Conservation (phyloP, 2,888 invertebrate species). For the Lasioglossum oenotherae region DNA sequence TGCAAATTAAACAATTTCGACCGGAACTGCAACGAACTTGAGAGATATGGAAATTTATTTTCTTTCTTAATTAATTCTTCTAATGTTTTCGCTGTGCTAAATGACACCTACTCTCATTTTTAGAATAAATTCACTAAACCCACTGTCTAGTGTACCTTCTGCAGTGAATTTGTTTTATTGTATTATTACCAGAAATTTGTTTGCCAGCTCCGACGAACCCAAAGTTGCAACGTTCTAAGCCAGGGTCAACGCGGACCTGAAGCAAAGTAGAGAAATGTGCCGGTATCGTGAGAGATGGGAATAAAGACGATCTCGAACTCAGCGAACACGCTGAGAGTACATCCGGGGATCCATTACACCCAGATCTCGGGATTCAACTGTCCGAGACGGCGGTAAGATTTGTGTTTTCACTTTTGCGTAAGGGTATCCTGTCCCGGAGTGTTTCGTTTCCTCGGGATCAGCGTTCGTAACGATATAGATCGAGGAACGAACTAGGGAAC, state of each 20-base stretch:
- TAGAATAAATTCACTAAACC: not conserved
- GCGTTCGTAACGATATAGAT: not conserved
- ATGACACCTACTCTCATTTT: not conserved
- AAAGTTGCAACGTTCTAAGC: not conserved
- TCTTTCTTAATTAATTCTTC: not conserved
- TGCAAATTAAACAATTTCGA: not conserved
- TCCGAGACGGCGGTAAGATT: conserved; percentile 80
- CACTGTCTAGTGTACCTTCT: not conserved
- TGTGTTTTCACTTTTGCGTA: conserved; percentile 74
- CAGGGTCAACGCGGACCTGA: not conserved
- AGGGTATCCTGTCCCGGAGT: not conserved
- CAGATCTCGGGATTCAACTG: conserved; percentile 79
- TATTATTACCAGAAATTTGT: not conserved
- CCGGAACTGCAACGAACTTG: no score
- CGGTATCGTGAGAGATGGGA: conserved; percentile 65
- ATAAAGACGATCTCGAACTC: conserved; percentile 72
- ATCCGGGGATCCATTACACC: conserved; percentile 83
- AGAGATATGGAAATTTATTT: not conserved
- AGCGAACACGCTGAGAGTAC: conserved; percentile 80
- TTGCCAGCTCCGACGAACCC: not conserved
- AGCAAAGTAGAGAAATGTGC: conserved; percentile 8
- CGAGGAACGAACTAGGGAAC: not conserved
- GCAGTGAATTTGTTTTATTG: no score
- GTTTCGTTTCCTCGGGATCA: not conserved
- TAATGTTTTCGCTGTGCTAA: not conserved